These are phyloP conservation scores for Ennomos fuscantarius DNA, from an alignment of 2,888 invertebrate genomes.

Conservation along the genomic window DNA sequence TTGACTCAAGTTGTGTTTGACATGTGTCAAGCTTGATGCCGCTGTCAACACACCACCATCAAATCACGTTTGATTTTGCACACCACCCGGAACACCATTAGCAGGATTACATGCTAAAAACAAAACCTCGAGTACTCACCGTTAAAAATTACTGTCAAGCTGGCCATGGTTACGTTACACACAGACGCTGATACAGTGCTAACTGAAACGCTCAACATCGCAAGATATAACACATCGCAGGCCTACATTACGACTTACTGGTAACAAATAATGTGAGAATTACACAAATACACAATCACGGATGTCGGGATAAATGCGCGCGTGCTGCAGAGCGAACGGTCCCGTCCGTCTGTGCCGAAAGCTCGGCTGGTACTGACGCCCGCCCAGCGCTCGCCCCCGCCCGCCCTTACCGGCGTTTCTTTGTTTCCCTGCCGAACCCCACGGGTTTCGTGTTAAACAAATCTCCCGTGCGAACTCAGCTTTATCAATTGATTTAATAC, in stretches of 20 bases:
- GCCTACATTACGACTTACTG: constrained; percentile 24
- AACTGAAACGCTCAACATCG: constrained; percentile 51
- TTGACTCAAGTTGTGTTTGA: neutral
- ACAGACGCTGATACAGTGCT: constrained; percentile 28
- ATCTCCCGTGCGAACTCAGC: constrained; percentile 66
- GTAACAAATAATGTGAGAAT: constrained; percentile 35
- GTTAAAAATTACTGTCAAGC: constrained; percentile 49
- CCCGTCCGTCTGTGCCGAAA: constrained; percentile 58
- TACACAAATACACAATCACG: constrained; percentile 59
- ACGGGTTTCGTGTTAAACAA: constrained; percentile 65
- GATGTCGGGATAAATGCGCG: constrained; percentile 44
- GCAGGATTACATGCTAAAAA: constrained; percentile 33
- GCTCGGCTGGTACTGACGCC: constrained; percentile 71
- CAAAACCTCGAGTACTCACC: constrained; percentile 49
- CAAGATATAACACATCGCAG: constrained; percentile 43
- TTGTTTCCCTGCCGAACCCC: constrained; percentile 78
- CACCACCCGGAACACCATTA: constrained; percentile 26
- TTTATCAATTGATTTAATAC: constrained; percentile 43
- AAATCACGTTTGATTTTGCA: constrained; percentile 20
- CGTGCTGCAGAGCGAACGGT: constrained; percentile 33
- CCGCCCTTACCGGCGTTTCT: constrained; percentile 77
- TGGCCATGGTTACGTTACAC: constrained; percentile 41
- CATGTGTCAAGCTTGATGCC: neutral
- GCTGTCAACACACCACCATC: constrained; percentile 6
- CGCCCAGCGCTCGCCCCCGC: constrained; percentile 67